Conservation (phyloP, 1,140 invertebrate species). For the Spodoptera frugiperda region DNA sequence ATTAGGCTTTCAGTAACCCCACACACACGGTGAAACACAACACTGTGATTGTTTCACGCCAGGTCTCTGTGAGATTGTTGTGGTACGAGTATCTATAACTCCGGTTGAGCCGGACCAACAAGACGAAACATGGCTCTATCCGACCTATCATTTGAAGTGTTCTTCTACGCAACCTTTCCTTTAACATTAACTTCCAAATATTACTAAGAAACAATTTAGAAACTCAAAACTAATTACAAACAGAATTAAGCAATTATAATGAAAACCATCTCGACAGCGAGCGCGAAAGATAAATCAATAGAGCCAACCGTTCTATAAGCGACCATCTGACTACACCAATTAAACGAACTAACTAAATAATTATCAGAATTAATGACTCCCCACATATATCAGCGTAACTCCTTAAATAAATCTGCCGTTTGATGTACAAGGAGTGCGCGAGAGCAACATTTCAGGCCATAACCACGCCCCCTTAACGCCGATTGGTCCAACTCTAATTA, state of each 20-base stretch:
- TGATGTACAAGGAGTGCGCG: conserved; percentile 66
- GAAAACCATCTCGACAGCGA: conserved; percentile 5
- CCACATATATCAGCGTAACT: conserved; percentile 73
- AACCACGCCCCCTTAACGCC: conserved; percentile 69
- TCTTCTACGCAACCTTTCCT: no score
- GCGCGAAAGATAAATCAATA: conserved; percentile 42
- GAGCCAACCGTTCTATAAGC: conserved; percentile 51
- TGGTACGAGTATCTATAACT: no score
- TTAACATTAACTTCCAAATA: no score
- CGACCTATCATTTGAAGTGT: no score
- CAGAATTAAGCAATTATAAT: conserved; percentile 36
- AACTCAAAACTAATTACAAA: conserved; percentile 35
- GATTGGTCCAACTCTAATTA: conserved; percentile 83
- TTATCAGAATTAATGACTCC: conserved; percentile 83
- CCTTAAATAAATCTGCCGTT: conserved; percentile 77
- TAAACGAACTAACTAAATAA: conserved; percentile 83
- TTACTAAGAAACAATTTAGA: no score
- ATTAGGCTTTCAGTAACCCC: no score
- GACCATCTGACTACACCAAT: conserved; percentile 78
- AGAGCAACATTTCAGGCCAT: conserved; percentile 59
- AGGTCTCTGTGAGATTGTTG: no score
- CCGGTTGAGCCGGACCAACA: no score
- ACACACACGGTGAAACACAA: no score
- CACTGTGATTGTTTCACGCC: no score
- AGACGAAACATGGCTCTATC: no score